Base-by-base conservation (phyloP, 1,140 invertebrate genomes). In the Contarinia nasturtii region DNA sequence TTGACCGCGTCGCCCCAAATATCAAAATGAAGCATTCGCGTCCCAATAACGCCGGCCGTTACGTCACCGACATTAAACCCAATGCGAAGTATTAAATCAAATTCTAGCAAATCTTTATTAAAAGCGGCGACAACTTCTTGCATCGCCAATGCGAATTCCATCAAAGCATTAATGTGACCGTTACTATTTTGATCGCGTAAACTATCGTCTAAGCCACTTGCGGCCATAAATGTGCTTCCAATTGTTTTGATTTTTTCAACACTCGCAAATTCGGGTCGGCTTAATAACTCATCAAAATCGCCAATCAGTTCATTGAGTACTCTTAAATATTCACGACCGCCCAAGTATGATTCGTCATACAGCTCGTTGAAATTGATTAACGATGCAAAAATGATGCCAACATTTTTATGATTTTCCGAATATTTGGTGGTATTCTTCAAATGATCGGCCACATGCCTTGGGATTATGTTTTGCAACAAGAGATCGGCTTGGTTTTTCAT, bases 1-100 rank as follows among this genome's bases (percentile, higher is more conserved):
- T 98, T 98, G 0, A 96, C 92, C 0, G 93, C 90, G 66, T 98
- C 92, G 0, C 94, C 93, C 94, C 94, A 98, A 46, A 98, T 96
- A 62, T 97, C 94, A 54, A 95, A 98, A 57, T 92, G 89, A 15
- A 96, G 68, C 59, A 96, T 97, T 0, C 86, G 87, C 1, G 91
- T 95, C 0, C 93, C 93, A 44, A 97, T 95, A 0, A 98, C 91
- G 4, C 93, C 94, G 0, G 90, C 88, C 0, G 89, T 93, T 0
- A 95, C 87, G 54, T 94, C 88, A 0, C 92, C 92, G 50, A 76
- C 80, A 54, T 84, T 84, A 53, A 77, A 80, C 1, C 80, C 80
- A n/a, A 84, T 77, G 38, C 88, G 75, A n/a, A 96, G 59, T n/a
- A 89, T 80, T 36, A 95, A 74, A 64, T 92, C 88, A 57, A 94